Evolutionary conservation across 1,140 invertebrate species (phyloP).

Genomic region (Pogonomyrmex barbatus): DNA sequence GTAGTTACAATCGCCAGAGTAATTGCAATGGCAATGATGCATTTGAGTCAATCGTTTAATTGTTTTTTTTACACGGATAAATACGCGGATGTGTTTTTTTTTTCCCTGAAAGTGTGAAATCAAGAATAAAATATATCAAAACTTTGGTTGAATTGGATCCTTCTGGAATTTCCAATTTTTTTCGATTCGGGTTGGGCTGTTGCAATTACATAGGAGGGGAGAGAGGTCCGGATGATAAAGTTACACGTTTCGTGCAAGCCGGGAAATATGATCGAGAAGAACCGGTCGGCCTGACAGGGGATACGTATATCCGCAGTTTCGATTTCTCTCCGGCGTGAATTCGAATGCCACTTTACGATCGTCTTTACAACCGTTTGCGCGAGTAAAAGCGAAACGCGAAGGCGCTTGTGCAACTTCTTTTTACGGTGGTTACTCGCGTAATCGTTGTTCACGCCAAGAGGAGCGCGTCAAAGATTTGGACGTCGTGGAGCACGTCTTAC

Average conservation of each 20-base stretch:
- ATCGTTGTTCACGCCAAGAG: conserved; percentile 11
- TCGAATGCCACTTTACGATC: conserved; percentile 45
- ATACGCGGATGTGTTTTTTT: background rate
- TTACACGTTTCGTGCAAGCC: conserved; percentile 22
- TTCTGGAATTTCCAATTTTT: background rate
- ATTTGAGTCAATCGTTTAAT: background rate
- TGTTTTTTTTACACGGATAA: background rate
- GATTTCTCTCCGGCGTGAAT: conserved; percentile 52
- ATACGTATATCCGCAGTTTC: conserved; percentile 18
- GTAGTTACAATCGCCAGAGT: background rate
- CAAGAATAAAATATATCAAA: background rate
- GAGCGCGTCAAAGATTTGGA: conserved; percentile 12
- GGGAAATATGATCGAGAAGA: conserved; percentile 8
- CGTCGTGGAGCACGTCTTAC: background rate
- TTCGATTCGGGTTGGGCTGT: background rate
- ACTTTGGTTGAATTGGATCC: background rate
- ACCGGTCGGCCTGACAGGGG: background rate
- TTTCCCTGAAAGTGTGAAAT: background rate
- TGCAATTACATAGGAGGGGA: background rate
- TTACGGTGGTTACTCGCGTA: conserved; percentile 34
- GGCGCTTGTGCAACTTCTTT: conserved; percentile 49
- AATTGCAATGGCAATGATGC: conserved; percentile 1
- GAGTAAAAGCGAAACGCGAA: conserved; percentile 26
- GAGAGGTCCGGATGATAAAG: conserved; percentile 1
- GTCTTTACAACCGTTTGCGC: conserved; percentile 10